These are phyloP conservation scores for Caenorhabditis japonica DNA, from an alignment of 2,888 invertebrate genomes.

Conservation along the genomic window DNA sequence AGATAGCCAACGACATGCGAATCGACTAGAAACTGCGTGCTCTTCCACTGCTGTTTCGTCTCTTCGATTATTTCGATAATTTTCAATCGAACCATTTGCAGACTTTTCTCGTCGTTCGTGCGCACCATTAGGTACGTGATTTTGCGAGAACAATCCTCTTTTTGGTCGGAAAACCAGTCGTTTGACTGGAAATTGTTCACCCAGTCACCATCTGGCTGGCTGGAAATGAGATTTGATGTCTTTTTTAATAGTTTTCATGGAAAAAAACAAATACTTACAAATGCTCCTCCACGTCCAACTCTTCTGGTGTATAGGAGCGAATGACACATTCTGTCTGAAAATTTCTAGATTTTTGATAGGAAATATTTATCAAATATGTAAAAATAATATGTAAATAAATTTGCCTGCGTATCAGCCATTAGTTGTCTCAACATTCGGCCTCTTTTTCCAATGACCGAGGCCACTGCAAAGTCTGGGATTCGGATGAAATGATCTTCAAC, in stretches of 20 bases:
- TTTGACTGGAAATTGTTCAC: slow-evolving; percentile 21
- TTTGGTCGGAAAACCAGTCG: slow-evolving; percentile 32
- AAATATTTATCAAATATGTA: not conserved
- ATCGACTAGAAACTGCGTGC: slow-evolving; percentile 32
- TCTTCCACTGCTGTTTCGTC: slow-evolving; percentile 27
- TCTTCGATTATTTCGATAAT: slow-evolving; percentile 40
- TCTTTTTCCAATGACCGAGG: slow-evolving; percentile 41
- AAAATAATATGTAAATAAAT: not conserved
- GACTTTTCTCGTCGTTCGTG: slow-evolving; percentile 16
- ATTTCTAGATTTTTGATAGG: too few relatives aligned
- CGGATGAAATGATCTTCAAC: slow-evolving; percentile 27
- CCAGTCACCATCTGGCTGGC: slow-evolving; percentile 28
- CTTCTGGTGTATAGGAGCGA: slow-evolving; percentile 40
- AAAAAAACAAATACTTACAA: slow-evolving; percentile 10
- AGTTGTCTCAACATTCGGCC: slow-evolving; percentile 31
- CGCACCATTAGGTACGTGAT: slow-evolving; percentile 37
- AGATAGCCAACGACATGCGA: slow-evolving; percentile 38
- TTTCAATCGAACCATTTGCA: slow-evolving; percentile 28
- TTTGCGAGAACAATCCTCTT: not conserved
- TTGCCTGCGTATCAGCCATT: slow-evolving; percentile 33
- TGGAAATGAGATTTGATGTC: slow-evolving; percentile 1
- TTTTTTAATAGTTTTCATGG: not conserved
- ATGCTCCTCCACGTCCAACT: slow-evolving; percentile 23
- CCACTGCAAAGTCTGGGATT: slow-evolving; percentile 38
- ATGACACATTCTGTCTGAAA: slow-evolving; percentile 37